A percentile compares a stretch with the other conserved stretches of the same genome.
These are phyloP conservation scores for Echinarachnius parma DNA, from an alignment of 53 echinoderm and acorn worm species.

Conservation along the genomic window DNA sequence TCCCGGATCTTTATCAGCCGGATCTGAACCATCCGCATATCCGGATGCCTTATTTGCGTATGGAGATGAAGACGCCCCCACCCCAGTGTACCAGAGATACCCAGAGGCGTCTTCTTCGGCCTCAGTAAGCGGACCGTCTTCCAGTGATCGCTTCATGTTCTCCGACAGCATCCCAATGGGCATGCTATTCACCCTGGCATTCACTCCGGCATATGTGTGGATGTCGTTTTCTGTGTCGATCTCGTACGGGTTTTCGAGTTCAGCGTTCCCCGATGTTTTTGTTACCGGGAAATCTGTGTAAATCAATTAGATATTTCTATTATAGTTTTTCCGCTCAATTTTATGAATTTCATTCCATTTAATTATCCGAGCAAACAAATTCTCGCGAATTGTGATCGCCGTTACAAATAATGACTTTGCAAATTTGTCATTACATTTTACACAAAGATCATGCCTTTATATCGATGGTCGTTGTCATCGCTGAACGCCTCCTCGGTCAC, in stretches of 20 bases:
- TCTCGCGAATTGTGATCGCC: too few relatives aligned
- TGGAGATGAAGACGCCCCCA: neutral
- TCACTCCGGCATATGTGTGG: slow-evolving; percentile 25
- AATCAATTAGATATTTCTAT: too few relatives aligned
- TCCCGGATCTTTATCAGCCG: slow-evolving; percentile 21
- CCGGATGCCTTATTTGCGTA: slow-evolving; percentile 11
- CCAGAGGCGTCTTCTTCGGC: slow-evolving; percentile 22
- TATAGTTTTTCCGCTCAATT: too few relatives aligned
- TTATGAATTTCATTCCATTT: too few relatives aligned
- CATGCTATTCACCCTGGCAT: too few relatives aligned
- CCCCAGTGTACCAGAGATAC: slow-evolving; percentile 24
- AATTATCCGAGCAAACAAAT: too few relatives aligned
- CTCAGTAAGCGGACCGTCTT: slow-evolving; percentile 34
- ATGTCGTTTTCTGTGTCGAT: slow-evolving; percentile 7
- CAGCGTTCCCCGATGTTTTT: neutral
- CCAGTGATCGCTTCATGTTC: neutral
- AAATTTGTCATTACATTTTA: too few relatives aligned
- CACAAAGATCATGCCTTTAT: too few relatives aligned
- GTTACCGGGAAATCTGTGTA: slow-evolving; percentile 7
- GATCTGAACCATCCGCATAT: neutral
- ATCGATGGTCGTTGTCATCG: too few relatives aligned
- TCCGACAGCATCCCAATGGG: too few relatives aligned
- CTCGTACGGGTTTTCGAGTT: slow-evolving; percentile 17
- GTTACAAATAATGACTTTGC: too few relatives aligned
- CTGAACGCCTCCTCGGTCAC: too few relatives aligned